Evolutionary conservation across 2,888 invertebrate genomes (phyloP).

Genomic region (Ophioninae sp.): DNA sequence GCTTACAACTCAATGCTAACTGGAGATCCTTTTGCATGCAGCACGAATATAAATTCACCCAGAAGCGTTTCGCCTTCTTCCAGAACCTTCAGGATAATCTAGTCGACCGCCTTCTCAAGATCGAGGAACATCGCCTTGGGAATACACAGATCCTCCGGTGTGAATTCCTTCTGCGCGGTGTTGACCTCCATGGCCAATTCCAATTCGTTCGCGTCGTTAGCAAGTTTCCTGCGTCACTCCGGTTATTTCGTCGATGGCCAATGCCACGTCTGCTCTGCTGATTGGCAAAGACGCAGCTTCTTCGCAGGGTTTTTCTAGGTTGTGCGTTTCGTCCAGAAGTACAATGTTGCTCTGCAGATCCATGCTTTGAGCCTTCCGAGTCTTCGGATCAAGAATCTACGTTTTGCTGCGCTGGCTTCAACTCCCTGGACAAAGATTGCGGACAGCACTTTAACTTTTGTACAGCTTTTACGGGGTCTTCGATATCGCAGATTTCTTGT

Average conservation of each 20-base stretch:
- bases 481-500: slow-evolving; percentile 91
- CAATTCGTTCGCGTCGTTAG: slow-evolving; percentile 72
- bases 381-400: slow-evolving; percentile 97
- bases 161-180: slow-evolving; percentile 88
- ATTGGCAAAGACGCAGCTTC: no score
- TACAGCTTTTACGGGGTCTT: slow-evolving; percentile 93
- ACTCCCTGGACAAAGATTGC: slow-evolving; percentile 94
- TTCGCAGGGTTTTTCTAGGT: no score
- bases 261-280: no score
- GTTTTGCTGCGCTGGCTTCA: slow-evolving; percentile 90
- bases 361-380: slow-evolving; percentile 89
- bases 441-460: slow-evolving; percentile 94
- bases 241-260: slow-evolving; percentile 94
- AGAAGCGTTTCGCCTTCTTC: no score
- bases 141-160: slow-evolving; percentile 89
- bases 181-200: slow-evolving; percentile 78
- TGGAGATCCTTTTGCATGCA: no score
- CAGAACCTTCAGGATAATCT: no score
- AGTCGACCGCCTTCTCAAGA: no score
- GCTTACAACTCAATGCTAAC: no score
- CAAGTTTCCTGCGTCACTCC: slow-evolving; percentile 85
- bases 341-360: no score
- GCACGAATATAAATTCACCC: no score
- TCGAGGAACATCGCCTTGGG: slow-evolving; percentile 91
- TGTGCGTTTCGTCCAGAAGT: no score